Evolutionary conservation across 2,797 vertebrate species (phyloP), one percentile per base, ranked within the genome.

Genomic region (Eptatretus atami): DNA sequence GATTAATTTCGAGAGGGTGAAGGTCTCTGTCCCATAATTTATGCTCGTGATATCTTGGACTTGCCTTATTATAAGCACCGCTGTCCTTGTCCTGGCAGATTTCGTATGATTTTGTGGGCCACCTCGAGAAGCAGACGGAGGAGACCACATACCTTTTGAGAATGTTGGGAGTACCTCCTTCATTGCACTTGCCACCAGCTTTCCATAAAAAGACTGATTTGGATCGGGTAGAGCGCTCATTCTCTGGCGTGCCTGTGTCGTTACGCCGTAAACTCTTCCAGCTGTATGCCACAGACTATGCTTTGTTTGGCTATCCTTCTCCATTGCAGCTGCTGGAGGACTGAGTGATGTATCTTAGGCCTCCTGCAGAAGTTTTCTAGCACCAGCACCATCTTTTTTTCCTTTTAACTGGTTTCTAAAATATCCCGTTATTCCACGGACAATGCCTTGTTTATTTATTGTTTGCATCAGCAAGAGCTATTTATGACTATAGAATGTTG

Each of bases 201-300:
- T 78, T 77, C 57, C 71, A 77, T 64, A 92, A 92, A 74, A 73
- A 78, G 53, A 86, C 86, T 13, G 78, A 78, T 66, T 80, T 78
- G 72, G 85, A 80, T 75, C 92, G 80, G 85, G 81, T 82, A 72
- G 74, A 77, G 0, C 77, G 78, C 65, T 93, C 84, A 83, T 93
- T 88, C 70, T 75, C 77, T 70, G 73, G 74, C 31, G 81, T 92
- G 64, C 82, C 85, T 0, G 63, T 78, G 25, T 77, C 79, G 69
- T 79, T 77, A 67, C 75, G 81, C 65, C 77, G 72, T 67, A 74
- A 82, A 71, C 79, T 93, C 12, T 93, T 85, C 73, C 80, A 82
- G 64, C 77, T 93, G 63, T 93, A 86, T 0, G 81, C 87, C 66
- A 80, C 84, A 0, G 86, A 93, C 70, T 93, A 90, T 67, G 78